These are phyloP conservation scores for Bombus impatiens DNA, from an alignment of 1,140 invertebrate species.

Conservation along the genomic window DNA sequence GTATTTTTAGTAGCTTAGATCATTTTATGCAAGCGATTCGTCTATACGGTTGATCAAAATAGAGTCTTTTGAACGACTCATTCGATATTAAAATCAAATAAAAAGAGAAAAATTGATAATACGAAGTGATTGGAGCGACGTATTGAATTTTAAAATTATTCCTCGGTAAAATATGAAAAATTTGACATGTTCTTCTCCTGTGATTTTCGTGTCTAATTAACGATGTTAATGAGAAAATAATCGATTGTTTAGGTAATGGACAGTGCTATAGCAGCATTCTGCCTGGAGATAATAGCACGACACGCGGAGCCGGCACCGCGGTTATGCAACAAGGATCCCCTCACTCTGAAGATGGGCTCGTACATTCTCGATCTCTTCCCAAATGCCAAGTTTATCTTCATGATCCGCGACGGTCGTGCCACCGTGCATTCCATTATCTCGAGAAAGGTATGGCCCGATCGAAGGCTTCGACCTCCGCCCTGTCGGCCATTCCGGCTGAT, in stretches of 20 bases:
- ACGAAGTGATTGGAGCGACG: too few relatives aligned
- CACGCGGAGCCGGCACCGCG: slow-evolving; percentile 96
- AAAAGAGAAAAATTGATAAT: too few relatives aligned
- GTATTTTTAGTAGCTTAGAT: background rate
- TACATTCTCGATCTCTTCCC: slow-evolving; percentile 91
- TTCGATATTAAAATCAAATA: too few relatives aligned
- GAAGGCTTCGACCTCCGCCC: background rate
- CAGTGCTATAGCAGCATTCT: slow-evolving; percentile 97
- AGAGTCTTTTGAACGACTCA: too few relatives aligned
- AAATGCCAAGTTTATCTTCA: slow-evolving; percentile 97
- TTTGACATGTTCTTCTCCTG: background rate
- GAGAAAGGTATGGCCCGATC: slow-evolving; percentile 87
- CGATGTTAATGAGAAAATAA: background rate
- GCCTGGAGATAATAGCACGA: slow-evolving; percentile 96
- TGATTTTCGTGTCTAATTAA: background rate
- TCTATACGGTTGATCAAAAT: background rate
- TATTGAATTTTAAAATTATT: too few relatives aligned
- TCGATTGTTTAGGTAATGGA: slow-evolving; percentile 88
- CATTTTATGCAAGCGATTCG: too few relatives aligned
- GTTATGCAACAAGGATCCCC: slow-evolving; percentile 99
- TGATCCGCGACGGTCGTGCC: slow-evolving; percentile 98
- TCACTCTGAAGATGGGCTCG: slow-evolving; percentile 97
- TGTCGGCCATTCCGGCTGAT: slow-evolving; percentile 9
- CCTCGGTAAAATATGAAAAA: too few relatives aligned
- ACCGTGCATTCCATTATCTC: slow-evolving; percentile 99